Evolutionary conservation across 2,113 vertebrate genomes (phyloP).

Genomic region (Chlorodrepanis virens): DNA sequence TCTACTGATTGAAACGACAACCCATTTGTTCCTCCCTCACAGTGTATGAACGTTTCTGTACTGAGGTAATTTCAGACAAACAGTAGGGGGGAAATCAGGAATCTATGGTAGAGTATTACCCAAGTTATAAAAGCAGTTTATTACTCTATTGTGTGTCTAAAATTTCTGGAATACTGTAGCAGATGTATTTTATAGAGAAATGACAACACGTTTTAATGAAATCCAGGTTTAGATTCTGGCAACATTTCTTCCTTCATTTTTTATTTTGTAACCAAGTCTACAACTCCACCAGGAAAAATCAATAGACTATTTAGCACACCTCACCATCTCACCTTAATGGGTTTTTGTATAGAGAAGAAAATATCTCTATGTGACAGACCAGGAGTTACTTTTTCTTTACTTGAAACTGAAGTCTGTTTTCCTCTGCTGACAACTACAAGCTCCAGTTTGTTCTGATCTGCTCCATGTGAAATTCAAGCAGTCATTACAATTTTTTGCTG

Average conservation of each 20-base stretch:
- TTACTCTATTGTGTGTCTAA: constrained; percentile 60
- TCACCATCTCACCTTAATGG: neutral
- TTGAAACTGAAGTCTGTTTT: neutral
- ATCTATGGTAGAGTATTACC: constrained; percentile 11
- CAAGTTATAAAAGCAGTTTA: constrained; percentile 58
- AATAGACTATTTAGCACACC: neutral
- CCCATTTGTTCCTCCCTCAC: neutral
- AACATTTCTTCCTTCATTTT: constrained; percentile 39
- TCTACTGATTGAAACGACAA: neutral
- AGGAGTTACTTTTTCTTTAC: neutral
- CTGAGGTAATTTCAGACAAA: constrained; percentile 47
- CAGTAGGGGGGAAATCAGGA: constrained; percentile 42
- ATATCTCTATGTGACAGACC: neutral
- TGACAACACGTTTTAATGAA: constrained; percentile 55
- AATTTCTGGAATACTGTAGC: constrained; percentile 45
- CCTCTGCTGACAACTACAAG: neutral
- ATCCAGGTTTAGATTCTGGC: constrained; percentile 59
- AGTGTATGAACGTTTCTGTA: neutral
- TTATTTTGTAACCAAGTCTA: constrained; percentile 17
- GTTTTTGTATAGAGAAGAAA: neutral
- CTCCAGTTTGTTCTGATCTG: neutral
- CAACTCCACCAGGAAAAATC: constrained; percentile 20
- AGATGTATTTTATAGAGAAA: constrained; percentile 59
- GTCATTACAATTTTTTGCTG: neutral
- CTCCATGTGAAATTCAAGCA: neutral